phyloP scores from a whole-genome alignment of 2,113 vertebrate species.

The Noctilio leporinus region DNA sequence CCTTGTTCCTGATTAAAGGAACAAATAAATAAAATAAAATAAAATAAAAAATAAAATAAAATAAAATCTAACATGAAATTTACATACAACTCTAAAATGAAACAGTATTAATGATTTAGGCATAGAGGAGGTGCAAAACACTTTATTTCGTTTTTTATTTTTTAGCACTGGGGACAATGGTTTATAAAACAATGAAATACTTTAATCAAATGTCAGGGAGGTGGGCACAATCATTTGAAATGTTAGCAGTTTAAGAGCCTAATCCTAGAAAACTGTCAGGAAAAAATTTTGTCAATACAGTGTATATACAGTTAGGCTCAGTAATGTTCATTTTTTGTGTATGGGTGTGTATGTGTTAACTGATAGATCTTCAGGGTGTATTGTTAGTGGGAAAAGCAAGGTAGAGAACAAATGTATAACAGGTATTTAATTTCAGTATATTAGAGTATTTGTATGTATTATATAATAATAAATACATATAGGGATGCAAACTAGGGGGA shows the following conservation, averaged over 20 bases:
- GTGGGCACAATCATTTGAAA: neutral
- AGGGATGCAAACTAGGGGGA: neutral
- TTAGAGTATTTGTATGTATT: neutral
- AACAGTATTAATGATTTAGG: constrained; percentile 74
- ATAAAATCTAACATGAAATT: constrained; percentile 93
- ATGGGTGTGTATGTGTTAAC: neutral
- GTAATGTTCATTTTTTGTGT: neutral
- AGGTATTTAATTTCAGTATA: neutral
- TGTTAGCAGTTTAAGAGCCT: neutral
- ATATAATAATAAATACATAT: neutral
- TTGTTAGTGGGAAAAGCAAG: neutral
- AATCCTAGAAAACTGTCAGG: neutral
- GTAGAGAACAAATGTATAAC: neutral
- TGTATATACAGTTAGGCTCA: neutral
- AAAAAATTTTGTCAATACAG: neutral
- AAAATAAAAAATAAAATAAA: constrained; percentile 92
- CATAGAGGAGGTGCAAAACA: constrained; percentile 67
- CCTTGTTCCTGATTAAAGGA: constrained; percentile 96
- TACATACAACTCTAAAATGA: constrained; percentile 79
- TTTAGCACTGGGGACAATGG: constrained; percentile 47
- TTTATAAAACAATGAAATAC: constrained; percentile 61
- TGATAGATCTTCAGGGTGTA: neutral
- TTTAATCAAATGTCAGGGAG: neutral
- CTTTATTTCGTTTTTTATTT: neutral
- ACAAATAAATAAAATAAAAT: constrained; percentile 95